phyloP scores from a whole-genome alignment of 2,888 invertebrate species.

The Diplazon laetatorius region DNA sequence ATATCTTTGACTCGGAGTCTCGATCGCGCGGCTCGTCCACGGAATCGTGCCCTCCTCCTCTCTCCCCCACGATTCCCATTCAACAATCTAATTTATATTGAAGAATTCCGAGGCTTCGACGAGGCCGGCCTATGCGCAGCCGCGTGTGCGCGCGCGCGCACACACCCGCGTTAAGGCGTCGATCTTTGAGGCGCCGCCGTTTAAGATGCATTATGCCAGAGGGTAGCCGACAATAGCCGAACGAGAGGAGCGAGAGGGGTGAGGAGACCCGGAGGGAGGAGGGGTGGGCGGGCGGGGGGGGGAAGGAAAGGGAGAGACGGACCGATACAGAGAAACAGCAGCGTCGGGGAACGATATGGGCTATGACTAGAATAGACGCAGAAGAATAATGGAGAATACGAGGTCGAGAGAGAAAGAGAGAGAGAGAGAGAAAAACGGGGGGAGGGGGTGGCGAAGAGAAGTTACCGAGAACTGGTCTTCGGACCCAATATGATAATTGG shows the following conservation, averaged over 20 bases:
- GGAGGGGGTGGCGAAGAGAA: slow-evolving; percentile 54
- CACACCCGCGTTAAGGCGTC: slow-evolving; percentile 78
- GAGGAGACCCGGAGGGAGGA: slow-evolving; percentile 11
- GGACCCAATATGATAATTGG: slow-evolving; percentile 79
- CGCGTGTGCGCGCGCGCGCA: slow-evolving; percentile 23
- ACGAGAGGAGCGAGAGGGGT: slow-evolving; percentile 19
- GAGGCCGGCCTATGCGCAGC: not conserved
- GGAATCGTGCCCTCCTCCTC: slow-evolving; percentile 58
- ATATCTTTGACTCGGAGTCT: slow-evolving; percentile 46
- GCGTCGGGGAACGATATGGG: slow-evolving; percentile 63
- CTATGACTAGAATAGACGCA: slow-evolving; percentile 52
- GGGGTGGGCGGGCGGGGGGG: slow-evolving; percentile 17
- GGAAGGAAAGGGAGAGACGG: slow-evolving; percentile 19
- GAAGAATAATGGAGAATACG: slow-evolving; percentile 44
- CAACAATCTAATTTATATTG: slow-evolving; percentile 81
- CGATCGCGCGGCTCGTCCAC: slow-evolving; percentile 47
- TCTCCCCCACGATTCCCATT: slow-evolving; percentile 69
- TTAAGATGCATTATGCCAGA: slow-evolving; percentile 81
- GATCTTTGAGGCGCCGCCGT: slow-evolving; percentile 82
- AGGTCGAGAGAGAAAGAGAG: slow-evolving; percentile 37
- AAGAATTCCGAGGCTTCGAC: slow-evolving; percentile 77
- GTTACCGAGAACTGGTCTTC: slow-evolving; percentile 73
- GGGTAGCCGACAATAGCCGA: slow-evolving; percentile 78
- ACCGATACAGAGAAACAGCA: slow-evolving; percentile 41
- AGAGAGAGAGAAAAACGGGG: slow-evolving; percentile 27